These are phyloP conservation scores for Heterochromis multidens DNA, from an alignment of 2,113 vertebrate species.

Conservation along the genomic window DNA sequence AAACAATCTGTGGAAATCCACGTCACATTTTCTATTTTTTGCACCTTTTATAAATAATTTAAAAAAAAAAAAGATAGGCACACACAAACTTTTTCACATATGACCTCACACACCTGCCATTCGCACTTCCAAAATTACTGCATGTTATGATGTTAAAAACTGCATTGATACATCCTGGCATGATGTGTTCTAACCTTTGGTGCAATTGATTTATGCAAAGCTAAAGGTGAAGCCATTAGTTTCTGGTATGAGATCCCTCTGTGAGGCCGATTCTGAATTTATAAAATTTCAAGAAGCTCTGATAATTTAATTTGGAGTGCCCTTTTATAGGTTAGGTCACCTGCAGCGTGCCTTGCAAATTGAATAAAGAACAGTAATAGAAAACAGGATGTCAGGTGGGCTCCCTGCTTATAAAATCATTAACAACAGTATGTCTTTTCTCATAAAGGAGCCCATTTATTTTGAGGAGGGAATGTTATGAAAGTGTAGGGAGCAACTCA, in stretches of 20 bases:
- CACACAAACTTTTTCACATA: neutral
- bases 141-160: conserved; percentile 61
- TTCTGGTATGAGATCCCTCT: conserved; percentile 67
- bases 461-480: conserved; percentile 74
- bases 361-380: conserved; percentile 82
- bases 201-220: conserved; percentile 75
- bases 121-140: conserved; percentile 40
- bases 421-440: conserved; percentile 81
- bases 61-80: neutral
- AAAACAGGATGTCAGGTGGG: conserved; percentile 77
- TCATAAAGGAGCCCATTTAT: conserved; percentile 82
- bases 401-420: conserved; percentile 83
- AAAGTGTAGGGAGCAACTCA: conserved; percentile 74
- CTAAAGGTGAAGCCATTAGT: conserved; percentile 77
- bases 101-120: conserved; percentile 35
- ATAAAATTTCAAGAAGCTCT: conserved; percentile 80
- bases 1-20: neutral
- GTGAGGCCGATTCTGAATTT: conserved; percentile 76
- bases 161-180: conserved; percentile 63
- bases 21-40: neutral
- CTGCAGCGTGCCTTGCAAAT: conserved; percentile 80
- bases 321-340: conserved; percentile 88
- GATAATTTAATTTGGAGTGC: conserved; percentile 85
- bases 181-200: conserved; percentile 74
- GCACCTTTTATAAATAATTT: neutral